Conservation (phyloP, 2,888 invertebrate genomes). For the Caenorhabditis sp. region DNA sequence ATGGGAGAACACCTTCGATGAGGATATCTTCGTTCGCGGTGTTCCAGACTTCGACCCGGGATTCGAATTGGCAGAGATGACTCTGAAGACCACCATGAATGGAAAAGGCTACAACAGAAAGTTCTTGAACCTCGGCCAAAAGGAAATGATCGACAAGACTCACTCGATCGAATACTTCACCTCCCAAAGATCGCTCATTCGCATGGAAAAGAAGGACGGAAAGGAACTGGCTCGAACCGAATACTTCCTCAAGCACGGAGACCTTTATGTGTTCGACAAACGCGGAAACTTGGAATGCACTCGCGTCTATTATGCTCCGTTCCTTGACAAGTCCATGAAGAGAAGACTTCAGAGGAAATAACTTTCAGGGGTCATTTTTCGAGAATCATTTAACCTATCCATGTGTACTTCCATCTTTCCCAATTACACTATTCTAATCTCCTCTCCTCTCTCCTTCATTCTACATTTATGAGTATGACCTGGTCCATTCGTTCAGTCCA, state of each 20-base stretch:
- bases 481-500: too few species aligned
- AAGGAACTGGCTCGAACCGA: conserved; percentile 19
- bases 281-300: conserved; percentile 16
- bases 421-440: too few species aligned
- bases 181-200: conserved; percentile 17
- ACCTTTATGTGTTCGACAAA: conserved; percentile 29
- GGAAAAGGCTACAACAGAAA: conserved; percentile 9
- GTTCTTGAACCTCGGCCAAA: conserved; percentile 27
- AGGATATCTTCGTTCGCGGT: conserved; percentile 24
- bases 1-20: conserved; percentile 34
- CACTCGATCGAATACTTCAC: conserved; percentile 28
- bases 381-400: too few species aligned
- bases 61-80: conserved; percentile 24
- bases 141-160: conserved; percentile 24
- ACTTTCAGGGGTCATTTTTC: not conserved
- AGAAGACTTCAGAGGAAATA: not conserved
- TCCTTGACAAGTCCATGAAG: not conserved
- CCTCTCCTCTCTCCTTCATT: too few species aligned
- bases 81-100: conserved; percentile 6
- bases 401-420: too few species aligned
- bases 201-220: conserved; percentile 19
- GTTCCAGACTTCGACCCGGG: conserved; percentile 20
- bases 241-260: conserved; percentile 29
- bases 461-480: too few species aligned
- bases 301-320: conserved; percentile 23